phyloP scores from a whole-genome alignment of 2,113 vertebrate genomes.

The Numida meleagris region DNA sequence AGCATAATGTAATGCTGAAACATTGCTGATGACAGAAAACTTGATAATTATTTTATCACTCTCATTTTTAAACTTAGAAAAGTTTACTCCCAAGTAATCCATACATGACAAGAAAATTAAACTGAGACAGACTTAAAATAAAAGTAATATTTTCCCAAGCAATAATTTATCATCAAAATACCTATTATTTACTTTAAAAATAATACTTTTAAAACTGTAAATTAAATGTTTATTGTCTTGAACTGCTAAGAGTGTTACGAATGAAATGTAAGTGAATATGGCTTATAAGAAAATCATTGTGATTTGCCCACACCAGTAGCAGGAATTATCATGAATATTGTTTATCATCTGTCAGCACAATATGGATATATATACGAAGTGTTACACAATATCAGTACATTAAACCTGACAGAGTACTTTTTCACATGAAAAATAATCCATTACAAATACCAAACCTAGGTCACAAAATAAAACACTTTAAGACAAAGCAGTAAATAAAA shows the following conservation, averaged over 20 bases:
- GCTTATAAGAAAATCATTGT: not conserved
- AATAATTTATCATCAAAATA: not conserved
- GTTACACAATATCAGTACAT: conserved; percentile 26
- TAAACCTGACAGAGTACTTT: conserved; percentile 48
- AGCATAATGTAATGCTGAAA: not conserved
- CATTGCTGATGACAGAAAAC: not conserved
- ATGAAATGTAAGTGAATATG: conserved; percentile 40
- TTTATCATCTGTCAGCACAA: conserved; percentile 54
- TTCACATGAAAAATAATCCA: conserved; percentile 41
- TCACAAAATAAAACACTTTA: not conserved
- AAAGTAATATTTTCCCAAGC: not conserved
- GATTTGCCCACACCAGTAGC: conserved; percentile 47
- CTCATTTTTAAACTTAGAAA: not conserved
- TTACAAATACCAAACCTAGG: conserved; percentile 19
- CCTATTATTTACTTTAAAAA: not conserved
- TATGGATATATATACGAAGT: conserved; percentile 22
- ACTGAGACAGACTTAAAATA: not conserved
- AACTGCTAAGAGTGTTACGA: conserved; percentile 18
- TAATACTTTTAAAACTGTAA: not conserved
- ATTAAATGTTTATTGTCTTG: conserved; percentile 25
- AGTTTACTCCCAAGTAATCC: not conserved
- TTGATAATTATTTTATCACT: not conserved
- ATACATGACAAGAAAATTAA: not conserved
- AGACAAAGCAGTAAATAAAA: not conserved
- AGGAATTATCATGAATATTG: conserved; percentile 29